phyloP scores from a whole-genome alignment of 64 coral and sea anemone genomes.

The Dendronephthya gigantea region DNA sequence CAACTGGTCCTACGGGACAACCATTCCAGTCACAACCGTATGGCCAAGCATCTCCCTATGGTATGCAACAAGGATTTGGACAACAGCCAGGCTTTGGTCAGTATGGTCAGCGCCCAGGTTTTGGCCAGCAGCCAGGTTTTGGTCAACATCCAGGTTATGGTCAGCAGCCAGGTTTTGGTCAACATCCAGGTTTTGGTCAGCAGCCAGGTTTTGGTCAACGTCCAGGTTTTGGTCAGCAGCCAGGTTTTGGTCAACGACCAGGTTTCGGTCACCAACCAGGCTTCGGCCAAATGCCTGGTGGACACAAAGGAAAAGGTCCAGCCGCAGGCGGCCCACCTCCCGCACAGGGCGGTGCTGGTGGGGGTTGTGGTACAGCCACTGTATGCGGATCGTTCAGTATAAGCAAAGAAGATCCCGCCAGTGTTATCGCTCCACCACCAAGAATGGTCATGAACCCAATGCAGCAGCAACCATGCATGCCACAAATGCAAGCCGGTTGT shows the following conservation, averaged over 20 bases:
- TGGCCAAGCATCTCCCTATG: background rate
- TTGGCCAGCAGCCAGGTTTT: too few relatives aligned
- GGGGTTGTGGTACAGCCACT: background rate
- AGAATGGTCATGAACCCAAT: background rate
- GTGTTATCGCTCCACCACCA: background rate
- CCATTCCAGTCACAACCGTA: background rate
- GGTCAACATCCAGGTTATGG: background rate
- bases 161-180: background rate
- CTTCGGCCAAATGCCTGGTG: background rate
- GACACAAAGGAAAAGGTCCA: background rate
- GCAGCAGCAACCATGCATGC: slow-evolving; percentile 15
- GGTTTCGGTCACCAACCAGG: background rate
- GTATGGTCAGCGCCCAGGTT: too few relatives aligned
- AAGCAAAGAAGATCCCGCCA: background rate
- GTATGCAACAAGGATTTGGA: background rate
- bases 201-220: background rate
- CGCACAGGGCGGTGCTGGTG: background rate
- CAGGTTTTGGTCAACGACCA: background rate
- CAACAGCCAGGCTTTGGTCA: background rate
- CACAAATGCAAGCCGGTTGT: background rate
- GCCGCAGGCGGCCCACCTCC: background rate
- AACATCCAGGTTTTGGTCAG: slow-evolving; percentile 1
- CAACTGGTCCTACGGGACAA: background rate
- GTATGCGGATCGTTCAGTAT: slow-evolving; percentile 14
- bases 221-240: background rate